Base-by-base conservation (phyloP, 2,113 vertebrate species). In the Hippotragus niger region DNA sequence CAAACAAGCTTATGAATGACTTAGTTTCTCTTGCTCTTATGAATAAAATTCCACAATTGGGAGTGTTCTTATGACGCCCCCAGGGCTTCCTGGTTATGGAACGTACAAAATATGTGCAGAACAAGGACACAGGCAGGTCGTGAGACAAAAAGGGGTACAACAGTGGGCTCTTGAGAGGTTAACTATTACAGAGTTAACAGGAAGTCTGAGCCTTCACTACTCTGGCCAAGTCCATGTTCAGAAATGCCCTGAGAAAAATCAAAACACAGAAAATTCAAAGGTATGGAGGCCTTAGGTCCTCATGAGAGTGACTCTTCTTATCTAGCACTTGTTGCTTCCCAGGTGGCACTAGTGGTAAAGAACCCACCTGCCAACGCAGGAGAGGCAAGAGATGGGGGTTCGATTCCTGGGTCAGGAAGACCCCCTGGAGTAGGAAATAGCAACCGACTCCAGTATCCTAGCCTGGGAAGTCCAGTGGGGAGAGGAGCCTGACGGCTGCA, bases 1-100 rank as follows among this genome's bases (percentile, higher is more conserved):
- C 58, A 95, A 97, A 97, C 5, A 80, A n/a, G 64, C 31, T 80
- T 96, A 78, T 67, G 94, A 94, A 88, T 83, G 92, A 55, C 62
- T 93, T 25, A 55, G 83, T n/a, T 92, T 92, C 83, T 58, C 74
- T 16, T 55, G 47, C 43, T 58, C 78, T 90, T n/a, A 33, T 92
- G 86, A 97, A 87, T 29, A 80, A 93, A 96, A 64, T 67, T 60
- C 71, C 64, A 57, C 45, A 31, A 76, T 84, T 31, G 62, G 29
- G 43, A 71, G 85, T 23, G 14, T 53, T 8, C 60, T 33, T 47
- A 91, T 33, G 76, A 90, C 13, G 43, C 52, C 90, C 33, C 16
- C 1, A 1, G 13, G 83, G 50, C 50, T 94, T 95, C 89, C n/a
- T 95, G 43, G 60, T 62, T 57, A 64, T 36, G 50, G 50, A 57